phyloP scores from a whole-genome alignment of 2,797 vertebrate genomes.

The Linurgus olivaceus region DNA sequence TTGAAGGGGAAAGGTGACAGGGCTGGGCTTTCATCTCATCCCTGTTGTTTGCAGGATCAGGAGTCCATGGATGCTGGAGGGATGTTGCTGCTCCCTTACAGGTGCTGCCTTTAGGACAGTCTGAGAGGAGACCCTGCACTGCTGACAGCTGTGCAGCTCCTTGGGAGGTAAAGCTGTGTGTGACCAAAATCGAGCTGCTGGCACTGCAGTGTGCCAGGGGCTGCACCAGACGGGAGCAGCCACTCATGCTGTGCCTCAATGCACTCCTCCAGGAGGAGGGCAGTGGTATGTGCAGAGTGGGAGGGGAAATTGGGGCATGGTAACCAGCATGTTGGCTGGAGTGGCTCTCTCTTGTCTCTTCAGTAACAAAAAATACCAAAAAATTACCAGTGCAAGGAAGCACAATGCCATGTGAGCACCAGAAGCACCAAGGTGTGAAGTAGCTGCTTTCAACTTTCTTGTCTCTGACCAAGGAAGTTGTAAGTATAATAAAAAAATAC shows the following conservation, averaged over 20 bases:
- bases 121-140: neutral
- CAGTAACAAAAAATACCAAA: neutral
- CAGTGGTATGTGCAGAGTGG: neutral
- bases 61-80: no score
- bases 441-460: neutral
- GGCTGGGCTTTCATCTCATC: neutral
- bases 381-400: neutral
- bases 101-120: neutral
- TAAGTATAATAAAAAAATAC: neutral
- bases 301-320: neutral
- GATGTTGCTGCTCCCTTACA: neutral
- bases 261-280: rapidly evolving
- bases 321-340: neutral
- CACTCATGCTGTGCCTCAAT: rapidly evolving
- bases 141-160: neutral
- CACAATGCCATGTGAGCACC: neutral
- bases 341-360: neutral
- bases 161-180: neutral
- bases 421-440: neutral
- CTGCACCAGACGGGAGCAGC: neutral
- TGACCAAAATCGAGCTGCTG: neutral
- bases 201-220: rapidly evolving
- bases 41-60: neutral
- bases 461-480: neutral
- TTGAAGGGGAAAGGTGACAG: neutral